Base-by-base conservation (phyloP, 2,113 vertebrate species). In the Syngnathus scovelli region DNA sequence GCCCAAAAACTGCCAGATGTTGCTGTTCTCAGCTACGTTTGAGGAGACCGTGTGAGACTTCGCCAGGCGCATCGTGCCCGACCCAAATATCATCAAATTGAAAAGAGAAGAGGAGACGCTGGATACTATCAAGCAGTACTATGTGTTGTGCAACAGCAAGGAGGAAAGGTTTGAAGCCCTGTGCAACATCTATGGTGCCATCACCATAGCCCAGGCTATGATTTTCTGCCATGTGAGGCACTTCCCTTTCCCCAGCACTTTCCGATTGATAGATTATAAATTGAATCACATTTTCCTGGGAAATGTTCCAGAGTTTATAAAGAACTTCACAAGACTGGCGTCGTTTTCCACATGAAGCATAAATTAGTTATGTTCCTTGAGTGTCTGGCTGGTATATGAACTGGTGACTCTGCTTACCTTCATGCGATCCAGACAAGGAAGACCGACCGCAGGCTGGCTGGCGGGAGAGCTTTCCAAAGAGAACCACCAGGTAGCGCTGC, bases 61-160 rank as follows among this genome's bases (percentile, higher is more conserved):
- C 64, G 97, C 96, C 96, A 92, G 95, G 73, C 93, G 95, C 72
- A 95, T 99, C 49, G 93, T 98, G 61, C 96, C 96, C 0, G 96
- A 96, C 64, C 95, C 96, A 41, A 99, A 99, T 84, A 92, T 99
- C 55, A 98, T 98, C 87, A 97, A 96, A 75, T 83, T 99, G 81
- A 98, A 98, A 84, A 86, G 96, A 0, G 97, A 98, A 70, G 97
- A 98, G 84, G 97, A 99, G 89, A 99, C 97, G 0, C 76, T 99
- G 83, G 97, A 98, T 83, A 99, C 94, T 44, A 99, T 99, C 82
- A 98, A 98, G 76, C 97, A 99, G 87, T 98, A 97, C 72, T 99
- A 95, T 0, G 95, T 98, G 2, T 78, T 93, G 74, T 98, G 95
- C 81, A 94, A 73, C 83, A 91, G 88, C 89, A 93, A 92, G 65